phyloP scores from a whole-genome alignment of 1,140 invertebrate genomes.

The Pogonognathellus flavescens region DNA sequence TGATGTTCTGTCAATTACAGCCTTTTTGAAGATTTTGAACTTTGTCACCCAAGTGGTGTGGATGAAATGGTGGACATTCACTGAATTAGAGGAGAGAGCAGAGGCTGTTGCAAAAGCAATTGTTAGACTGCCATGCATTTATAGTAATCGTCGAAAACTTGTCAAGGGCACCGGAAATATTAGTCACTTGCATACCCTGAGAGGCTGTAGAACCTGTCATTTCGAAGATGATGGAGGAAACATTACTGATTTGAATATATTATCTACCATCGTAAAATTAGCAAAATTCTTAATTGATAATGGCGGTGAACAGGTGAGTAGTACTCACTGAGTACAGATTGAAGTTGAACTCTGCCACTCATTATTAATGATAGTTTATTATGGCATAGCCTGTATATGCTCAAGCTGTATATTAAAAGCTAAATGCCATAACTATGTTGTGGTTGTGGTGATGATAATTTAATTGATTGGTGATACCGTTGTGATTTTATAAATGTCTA shows the following conservation, averaged over 20 bases:
- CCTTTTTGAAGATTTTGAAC: neutral
- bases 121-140: conserved; percentile 13
- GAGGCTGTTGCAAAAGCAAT: conserved; percentile 1
- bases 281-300: neutral
- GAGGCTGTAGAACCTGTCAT: neutral
- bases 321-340: neutral
- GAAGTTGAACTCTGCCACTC: neutral
- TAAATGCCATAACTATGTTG: no score
- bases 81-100: neutral
- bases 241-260: neutral
- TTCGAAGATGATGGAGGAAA: neutral
- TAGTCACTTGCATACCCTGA: neutral
- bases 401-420: no score
- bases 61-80: neutral
- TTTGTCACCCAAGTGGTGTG: neutral
- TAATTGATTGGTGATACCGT: no score
- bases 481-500: neutral
- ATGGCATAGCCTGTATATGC: no score
- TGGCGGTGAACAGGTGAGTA: neutral
- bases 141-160: conserved; percentile 2
- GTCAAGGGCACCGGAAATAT: neutral
- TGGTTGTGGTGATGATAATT: no score
- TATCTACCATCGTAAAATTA: neutral
- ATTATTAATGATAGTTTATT: neutral
- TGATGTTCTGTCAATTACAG: neutral